Percentiles rank a stretch among this genome's conserved stretches.
Conservation (phyloP, 2,888 invertebrate genomes). For the Drosophila prolongata region DNA sequence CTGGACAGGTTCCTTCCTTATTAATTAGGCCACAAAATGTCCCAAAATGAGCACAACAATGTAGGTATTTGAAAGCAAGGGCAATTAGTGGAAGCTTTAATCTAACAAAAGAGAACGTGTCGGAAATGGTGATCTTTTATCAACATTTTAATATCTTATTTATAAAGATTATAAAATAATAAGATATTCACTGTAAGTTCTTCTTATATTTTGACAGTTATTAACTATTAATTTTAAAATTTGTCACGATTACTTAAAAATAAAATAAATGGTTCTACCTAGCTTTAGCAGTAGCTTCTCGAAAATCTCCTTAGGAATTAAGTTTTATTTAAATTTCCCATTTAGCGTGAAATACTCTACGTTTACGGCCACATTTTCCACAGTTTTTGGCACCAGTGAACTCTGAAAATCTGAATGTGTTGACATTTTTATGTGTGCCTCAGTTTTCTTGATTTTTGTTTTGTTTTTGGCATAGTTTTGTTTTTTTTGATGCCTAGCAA, state of each 20-base stretch:
- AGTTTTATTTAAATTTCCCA: no score
- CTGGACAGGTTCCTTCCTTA: conserved; percentile 56
- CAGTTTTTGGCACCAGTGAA: conserved; percentile 1
- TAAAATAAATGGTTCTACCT: no score
- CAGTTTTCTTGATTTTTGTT: conserved; percentile 8
- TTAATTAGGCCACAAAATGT: conserved; percentile 64
- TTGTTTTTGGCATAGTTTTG: conserved; percentile 12
- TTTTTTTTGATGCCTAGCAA: conserved; percentile 32
- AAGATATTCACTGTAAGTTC: no score
- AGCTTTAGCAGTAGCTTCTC: no score
- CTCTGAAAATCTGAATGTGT: conserved; percentile 40
- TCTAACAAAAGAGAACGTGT: no score
- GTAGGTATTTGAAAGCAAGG: conserved; percentile 10
- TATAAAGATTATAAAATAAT: not conserved
- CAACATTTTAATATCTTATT: no score
- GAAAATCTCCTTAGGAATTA: no score
- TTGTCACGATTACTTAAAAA: no score
- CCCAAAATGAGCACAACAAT: conserved; percentile 22
- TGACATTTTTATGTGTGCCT: conserved; percentile 47
- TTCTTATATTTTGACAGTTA: no score
- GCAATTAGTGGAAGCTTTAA: conserved; percentile 3
- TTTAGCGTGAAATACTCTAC: not conserved
- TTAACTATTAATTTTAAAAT: no score
- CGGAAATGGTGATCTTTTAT: no score
- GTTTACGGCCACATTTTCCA: not conserved